phyloP scores from a whole-genome alignment of 2,888 invertebrate genomes.

The Odiellus spinosus region DNA sequence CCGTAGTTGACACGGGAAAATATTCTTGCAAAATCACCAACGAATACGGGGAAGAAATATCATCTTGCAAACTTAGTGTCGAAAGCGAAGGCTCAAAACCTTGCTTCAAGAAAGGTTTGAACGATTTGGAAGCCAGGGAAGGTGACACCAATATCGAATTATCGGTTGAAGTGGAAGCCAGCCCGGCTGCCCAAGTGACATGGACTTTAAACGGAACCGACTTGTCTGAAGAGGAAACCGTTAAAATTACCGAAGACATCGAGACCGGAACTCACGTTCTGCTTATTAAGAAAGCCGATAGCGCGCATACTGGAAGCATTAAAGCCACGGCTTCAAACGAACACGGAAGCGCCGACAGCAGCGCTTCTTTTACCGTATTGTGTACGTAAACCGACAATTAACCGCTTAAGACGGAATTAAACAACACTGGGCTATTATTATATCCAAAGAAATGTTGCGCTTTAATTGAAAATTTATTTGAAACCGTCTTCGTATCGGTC shows the following conservation, averaged over 20 bases:
- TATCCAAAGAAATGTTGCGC: too few relatives aligned
- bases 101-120: conserved; percentile 15
- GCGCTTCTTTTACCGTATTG: conserved; percentile 5
- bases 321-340: conserved; percentile 45
- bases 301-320: too few relatives aligned
- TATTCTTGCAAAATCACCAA: conserved; percentile 19
- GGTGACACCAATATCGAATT: conserved; percentile 49
- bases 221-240: too few relatives aligned
- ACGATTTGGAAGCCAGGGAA: conserved; percentile 36
- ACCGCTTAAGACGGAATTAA: too few relatives aligned
- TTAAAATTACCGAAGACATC: conserved; percentile 13
- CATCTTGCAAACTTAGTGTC: conserved; percentile 12
- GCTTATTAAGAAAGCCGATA: conserved; percentile 29
- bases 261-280: conserved; percentile 15
- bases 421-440: too few relatives aligned
- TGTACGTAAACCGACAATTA: too few relatives aligned
- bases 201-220: conserved; percentile 37
- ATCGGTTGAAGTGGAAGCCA: conserved; percentile 24
- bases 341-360: conserved; percentile 25
- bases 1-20: conserved; percentile 16
- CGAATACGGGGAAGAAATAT: conserved; percentile 13
- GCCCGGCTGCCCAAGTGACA: conserved; percentile 50
- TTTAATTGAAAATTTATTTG: too few relatives aligned
- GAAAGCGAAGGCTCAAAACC: conserved; percentile 16
- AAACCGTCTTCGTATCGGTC: too few relatives aligned